Evolutionary conservation across 2,113 vertebrate species (phyloP).

Genomic region (Ciconia maguari): DNA sequence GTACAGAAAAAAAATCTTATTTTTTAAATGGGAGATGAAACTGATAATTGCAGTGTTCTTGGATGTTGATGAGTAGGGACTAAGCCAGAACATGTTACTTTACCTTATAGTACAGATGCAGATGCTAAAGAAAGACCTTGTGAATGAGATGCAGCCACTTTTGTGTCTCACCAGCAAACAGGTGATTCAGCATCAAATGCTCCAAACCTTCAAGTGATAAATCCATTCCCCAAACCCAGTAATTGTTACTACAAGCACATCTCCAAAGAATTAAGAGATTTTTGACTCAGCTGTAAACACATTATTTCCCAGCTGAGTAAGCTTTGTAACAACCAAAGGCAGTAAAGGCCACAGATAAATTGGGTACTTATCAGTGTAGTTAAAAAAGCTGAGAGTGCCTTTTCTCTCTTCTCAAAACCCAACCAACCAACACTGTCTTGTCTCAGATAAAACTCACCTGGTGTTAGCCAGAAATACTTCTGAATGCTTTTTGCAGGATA

Average conservation of each 20-base stretch:
- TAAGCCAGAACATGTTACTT: neutral
- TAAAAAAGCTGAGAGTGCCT: neutral
- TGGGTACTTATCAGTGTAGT: neutral
- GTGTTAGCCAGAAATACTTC: neutral
- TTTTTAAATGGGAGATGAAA: neutral
- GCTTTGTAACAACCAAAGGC: neutral
- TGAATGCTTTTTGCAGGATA: neutral
- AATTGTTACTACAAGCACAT: neutral
- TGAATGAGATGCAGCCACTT: neutral
- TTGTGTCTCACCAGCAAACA: neutral
- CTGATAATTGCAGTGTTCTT: neutral
- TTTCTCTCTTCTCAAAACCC: neutral
- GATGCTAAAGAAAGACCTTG: neutral
- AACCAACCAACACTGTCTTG: neutral
- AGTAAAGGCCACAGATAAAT: neutral
- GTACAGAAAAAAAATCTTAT: neutral
- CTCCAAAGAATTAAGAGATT: neutral
- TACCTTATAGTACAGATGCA: neutral
- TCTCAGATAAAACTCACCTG: neutral
- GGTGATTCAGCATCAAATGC: neutral
- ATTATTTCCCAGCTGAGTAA: neutral
- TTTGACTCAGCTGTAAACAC: neutral
- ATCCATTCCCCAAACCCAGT: neutral
- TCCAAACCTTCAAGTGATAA: neutral
- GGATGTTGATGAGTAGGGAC: neutral